Evolutionary conservation across 2,113 vertebrate genomes (phyloP).

Genomic region (Paralichthys olivaceus): DNA sequence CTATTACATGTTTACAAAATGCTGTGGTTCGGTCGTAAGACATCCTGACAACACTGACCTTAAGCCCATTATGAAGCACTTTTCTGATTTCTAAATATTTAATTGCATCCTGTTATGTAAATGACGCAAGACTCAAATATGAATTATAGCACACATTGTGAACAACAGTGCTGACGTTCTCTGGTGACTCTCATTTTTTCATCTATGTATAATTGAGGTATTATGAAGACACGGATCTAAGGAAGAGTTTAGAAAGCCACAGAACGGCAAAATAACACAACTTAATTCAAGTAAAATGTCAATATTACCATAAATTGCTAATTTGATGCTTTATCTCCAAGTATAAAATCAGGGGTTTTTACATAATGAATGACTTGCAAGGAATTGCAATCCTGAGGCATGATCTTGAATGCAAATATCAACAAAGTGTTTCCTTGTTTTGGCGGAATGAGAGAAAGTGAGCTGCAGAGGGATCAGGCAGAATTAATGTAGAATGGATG

Average conservation of each 20-base stretch:
- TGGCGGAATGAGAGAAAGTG: slow-evolving; percentile 28
- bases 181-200: slow-evolving; percentile 41
- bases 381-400: slow-evolving; percentile 15
- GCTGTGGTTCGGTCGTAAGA: slow-evolving; percentile 25
- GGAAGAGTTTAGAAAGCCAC: slow-evolving; percentile 20
- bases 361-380: slow-evolving; percentile 44
- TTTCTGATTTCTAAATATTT: slow-evolving; percentile 63
- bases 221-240: slow-evolving; percentile 23
- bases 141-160: slow-evolving; percentile 34
- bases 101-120: slow-evolving; percentile 63
- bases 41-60: slow-evolving; percentile 51
- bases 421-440: slow-evolving; percentile 33
- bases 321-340: slow-evolving; percentile 60
- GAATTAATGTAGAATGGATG: slow-evolving; percentile 58
- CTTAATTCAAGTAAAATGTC: slow-evolving; percentile 66
- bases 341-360: slow-evolving; percentile 47
- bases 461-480: slow-evolving; percentile 32
- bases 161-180: slow-evolving; percentile 21
- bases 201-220: slow-evolving; percentile 53
- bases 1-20: slow-evolving; percentile 48
- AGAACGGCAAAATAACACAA: slow-evolving; percentile 47
- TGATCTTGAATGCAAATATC: slow-evolving; percentile 53
- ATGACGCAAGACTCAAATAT: slow-evolving; percentile 52
- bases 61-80: slow-evolving; percentile 44
- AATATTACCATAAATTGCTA: slow-evolving; percentile 69